phyloP scores from a whole-genome alignment of 2,113 vertebrate genomes.

The Tachycineta bicolor region DNA sequence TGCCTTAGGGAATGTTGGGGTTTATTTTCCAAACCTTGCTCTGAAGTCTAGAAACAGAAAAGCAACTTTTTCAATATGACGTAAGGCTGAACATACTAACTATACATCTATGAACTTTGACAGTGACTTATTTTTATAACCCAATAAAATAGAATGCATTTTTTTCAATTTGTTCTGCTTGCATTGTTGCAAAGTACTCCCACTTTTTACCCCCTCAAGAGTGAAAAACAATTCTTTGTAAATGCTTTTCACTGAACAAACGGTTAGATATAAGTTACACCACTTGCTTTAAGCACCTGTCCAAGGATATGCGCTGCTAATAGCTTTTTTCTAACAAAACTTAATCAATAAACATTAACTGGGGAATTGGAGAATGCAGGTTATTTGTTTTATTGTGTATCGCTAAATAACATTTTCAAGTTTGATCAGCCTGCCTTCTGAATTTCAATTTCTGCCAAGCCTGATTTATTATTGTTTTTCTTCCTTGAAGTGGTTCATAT shows the following conservation, averaged over 20 bases:
- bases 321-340: not conserved
- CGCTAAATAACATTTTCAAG: not conserved
- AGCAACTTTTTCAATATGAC: not conserved
- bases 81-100: not conserved
- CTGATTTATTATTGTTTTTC: not conserved
- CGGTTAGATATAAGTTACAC: not conserved
- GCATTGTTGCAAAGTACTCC: not conserved
- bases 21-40: not conserved
- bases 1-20: not conserved
- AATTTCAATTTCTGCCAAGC: not conserved
- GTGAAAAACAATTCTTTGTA: not conserved
- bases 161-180: constrained; percentile 24
- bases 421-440: not conserved
- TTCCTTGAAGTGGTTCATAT: not conserved
- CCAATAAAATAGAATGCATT: not conserved
- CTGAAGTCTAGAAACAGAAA: not conserved
- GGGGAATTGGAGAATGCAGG: not conserved
- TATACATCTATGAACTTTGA: not conserved
- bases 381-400: not conserved
- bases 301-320: not conserved
- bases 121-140: constrained; percentile 14
- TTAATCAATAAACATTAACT: constrained; percentile 38
- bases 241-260: not conserved
- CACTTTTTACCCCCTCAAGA: not conserved
- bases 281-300: constrained; percentile 5